Evolutionary conservation across 2,797 vertebrate genomes (phyloP), one percentile per base, ranked within the genome.

Genomic region (Pteropus rufus): DNA sequence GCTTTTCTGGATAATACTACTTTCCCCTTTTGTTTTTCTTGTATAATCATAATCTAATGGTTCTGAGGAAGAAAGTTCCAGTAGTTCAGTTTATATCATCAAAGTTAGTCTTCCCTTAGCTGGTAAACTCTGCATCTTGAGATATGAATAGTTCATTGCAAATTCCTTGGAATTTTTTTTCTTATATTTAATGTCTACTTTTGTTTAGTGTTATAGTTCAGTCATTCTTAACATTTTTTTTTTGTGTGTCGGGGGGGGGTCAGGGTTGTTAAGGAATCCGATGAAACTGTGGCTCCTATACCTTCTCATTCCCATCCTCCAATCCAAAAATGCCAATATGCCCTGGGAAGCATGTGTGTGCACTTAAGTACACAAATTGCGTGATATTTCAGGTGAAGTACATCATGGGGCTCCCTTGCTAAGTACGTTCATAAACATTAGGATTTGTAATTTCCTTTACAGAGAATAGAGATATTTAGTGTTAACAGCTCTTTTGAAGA

Each of bases 11-110:
- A 7, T 75, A 24, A 67, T 87, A 2, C 18, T 8, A 31, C 70
- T 84, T 81, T 34, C 23, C 10, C 54, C 58, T 84, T 24, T 3
- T 19, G 8, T 84, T 67, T 86, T 89, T 86, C 46, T 52, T 91
- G 23, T 62, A 11, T 83, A 19, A 60, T 69, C 62, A 73, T 29
- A 84, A 77, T 29, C 39, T 84, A 65, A 26, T 49, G 64, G 44
- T 60, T 58, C 46, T 16, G 14, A 56, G n/a, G 69, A 34, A 39
- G 65, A 54, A 82, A 58, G 29, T 88, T 67, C 62, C 44, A 62
- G 34, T 76, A 79, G 26, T 80, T 86, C 54, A 21, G 10, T 96
- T 94, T 77, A 83, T 94, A 62, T 93, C 52, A 19, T 73, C 60
- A 77, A 60, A 91, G 75, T 86, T n/a, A 36, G 4, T 64, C 90